Percentiles rank a stretch among this genome's conserved stretches.
Conservation (phyloP, 2,113 vertebrate genomes). For the Ia io region DNA sequence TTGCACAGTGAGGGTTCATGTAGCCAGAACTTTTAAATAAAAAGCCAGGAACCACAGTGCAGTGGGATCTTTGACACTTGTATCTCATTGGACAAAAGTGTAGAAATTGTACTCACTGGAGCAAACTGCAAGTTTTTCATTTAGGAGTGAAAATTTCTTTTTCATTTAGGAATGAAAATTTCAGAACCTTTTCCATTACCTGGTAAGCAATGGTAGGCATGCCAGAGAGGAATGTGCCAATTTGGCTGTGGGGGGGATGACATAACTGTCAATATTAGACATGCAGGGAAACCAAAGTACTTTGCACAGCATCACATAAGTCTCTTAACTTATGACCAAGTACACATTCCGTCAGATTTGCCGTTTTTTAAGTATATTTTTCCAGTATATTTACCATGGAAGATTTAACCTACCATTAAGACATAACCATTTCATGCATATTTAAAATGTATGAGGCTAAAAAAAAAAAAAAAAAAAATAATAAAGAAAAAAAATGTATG, state of each 20-base stretch:
- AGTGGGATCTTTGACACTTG: neutral
- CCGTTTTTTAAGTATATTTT: neutral
- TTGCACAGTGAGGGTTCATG: neutral
- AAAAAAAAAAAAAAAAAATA: no score
- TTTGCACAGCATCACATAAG: neutral
- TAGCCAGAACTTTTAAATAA: neutral
- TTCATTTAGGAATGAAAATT: slow-evolving; percentile 35
- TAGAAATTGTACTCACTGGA: neutral
- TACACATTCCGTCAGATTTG: neutral
- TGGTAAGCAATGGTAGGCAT: slow-evolving; percentile 19
- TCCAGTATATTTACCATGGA: neutral
- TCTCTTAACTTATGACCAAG: neutral
- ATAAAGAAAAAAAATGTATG: no score
- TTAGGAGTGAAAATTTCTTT: slow-evolving; percentile 50
- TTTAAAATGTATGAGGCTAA: neutral
- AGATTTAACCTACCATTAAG: neutral
- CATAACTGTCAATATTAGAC: neutral
- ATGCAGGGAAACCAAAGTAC: neutral
- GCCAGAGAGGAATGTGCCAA: neutral
- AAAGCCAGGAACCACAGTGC: neutral
- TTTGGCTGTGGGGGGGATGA: neutral
- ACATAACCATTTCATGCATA: neutral
- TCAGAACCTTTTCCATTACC: slow-evolving; percentile 8
- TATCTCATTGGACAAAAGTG: neutral
- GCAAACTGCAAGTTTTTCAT: neutral